Base-by-base conservation (phyloP, 2,797 vertebrate species). In the Gymnodraco acuticeps region DNA sequence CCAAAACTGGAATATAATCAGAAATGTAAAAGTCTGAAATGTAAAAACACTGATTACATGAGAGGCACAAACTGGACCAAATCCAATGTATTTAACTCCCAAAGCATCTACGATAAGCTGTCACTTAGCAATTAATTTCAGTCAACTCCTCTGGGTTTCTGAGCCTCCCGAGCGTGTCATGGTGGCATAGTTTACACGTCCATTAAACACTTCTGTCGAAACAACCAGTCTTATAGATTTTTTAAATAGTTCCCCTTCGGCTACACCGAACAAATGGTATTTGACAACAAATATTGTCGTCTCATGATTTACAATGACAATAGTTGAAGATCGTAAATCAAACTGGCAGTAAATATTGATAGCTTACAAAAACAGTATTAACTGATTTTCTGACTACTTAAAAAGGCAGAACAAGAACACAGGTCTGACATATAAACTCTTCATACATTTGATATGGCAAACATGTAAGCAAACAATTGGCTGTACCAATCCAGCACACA, bases 171-270 rank as follows among this genome's bases (percentile, higher is more conserved):
- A 66, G 60, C 52, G 67, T 8, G n/a, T 77, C 42, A 46, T 12
- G 15, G 72, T 10, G 46, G 33, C 64, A 58, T 65, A 17, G 59
- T 53, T 75, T 71, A 62, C 23, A 55, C 63, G 56, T 19, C 65
- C n/a, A 3, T 56, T n/a, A 72, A 77, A 56, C 48, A 65, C 76
- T 42, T 77, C 19, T 33, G 56, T 51, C 55, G 80, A 54, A 64
- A 17, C 11, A 5, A 31, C 20, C 33, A 2, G 17, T 53, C 53
- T 27, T 63, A 54, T 50, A 72, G 75, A 77, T 79, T 50, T 50
- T 81, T 83, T 50, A 71, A 74, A 79, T 5, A 31, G 51, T 64
- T 0, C 45, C 53, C 33, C 70, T 53, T 10, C 52, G 66, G 74
- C 66, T 60, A 23, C n/a, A 19, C n/a, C 59, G 1, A 64, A 61